Evolutionary conservation across 2,113 vertebrate genomes (phyloP).

Genomic region (Lampris incognitus): DNA sequence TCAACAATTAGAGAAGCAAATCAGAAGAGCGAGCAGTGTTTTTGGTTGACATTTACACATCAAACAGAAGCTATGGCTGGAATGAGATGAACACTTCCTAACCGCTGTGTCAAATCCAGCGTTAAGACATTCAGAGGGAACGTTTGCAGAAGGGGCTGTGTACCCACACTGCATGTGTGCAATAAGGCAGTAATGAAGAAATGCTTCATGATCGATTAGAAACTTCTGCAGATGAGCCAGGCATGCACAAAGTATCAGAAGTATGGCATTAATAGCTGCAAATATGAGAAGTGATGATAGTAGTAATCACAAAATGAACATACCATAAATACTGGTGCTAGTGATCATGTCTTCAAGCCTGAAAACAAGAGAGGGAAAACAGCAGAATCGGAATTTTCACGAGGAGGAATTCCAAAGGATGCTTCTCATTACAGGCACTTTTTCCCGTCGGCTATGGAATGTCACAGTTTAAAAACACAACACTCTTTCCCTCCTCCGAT

Average conservation of each 20-base stretch:
- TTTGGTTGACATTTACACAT: not conserved
- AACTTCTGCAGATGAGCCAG: constrained; percentile 52
- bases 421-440: constrained; percentile 97
- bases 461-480: constrained; percentile 92
- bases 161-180: constrained; percentile 26
- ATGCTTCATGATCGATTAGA: constrained; percentile 16
- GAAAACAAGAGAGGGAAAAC: constrained; percentile 86
- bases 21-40: constrained; percentile 30
- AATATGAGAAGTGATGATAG: constrained; percentile 57
- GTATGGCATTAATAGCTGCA: not conserved
- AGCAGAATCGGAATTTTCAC: constrained; percentile 97
- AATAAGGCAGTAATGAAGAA: not conserved
- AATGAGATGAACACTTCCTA: no score
- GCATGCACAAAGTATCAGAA: constrained; percentile 53
- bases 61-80: no score
- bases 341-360: constrained; percentile 99
- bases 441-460: constrained; percentile 93
- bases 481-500: constrained; percentile 89
- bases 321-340: constrained; percentile 99
- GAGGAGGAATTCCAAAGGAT: constrained; percentile 99
- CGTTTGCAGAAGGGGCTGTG: no score
- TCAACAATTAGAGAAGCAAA: constrained; percentile 32
- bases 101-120: no score
- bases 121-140: no score
- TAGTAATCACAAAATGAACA: constrained; percentile 90